These are phyloP conservation scores for Zaprionus ornatus DNA, from an alignment of 1,140 invertebrate species.

Conservation along the genomic window DNA sequence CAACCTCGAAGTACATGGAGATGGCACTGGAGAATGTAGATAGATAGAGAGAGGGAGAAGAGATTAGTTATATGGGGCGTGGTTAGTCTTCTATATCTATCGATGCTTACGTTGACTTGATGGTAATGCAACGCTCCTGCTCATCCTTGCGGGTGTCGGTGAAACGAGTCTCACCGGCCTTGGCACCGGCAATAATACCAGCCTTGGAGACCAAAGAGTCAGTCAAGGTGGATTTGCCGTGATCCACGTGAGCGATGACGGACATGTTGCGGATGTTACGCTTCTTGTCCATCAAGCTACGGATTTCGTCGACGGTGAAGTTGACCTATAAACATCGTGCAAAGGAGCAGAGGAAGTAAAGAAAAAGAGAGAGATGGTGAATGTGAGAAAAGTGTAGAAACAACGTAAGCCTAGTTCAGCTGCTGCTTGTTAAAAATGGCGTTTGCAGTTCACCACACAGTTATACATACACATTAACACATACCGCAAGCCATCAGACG, in stretches of 20 bases:
- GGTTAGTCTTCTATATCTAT: too few species aligned
- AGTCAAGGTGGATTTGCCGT: constrained; percentile 99
- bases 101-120: constrained; percentile 97
- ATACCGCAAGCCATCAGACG: constrained; percentile 21
- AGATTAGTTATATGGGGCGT: neutral
- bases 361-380: constrained; percentile 10
- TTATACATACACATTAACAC: neutral
- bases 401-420: constrained; percentile 9
- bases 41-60: constrained; percentile 26
- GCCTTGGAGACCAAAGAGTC: constrained; percentile 99
- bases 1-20: constrained; percentile 98
- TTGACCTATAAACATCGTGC: constrained; percentile 93
- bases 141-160: constrained; percentile 99
- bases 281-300: constrained; percentile 99
- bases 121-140: constrained; percentile 99
- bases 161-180: constrained; percentile 99
- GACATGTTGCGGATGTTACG: constrained; percentile 99
- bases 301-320: constrained; percentile 99
- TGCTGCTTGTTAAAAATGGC: constrained; percentile 60
- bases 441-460: constrained; percentile 27
- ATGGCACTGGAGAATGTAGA: constrained; percentile 90
- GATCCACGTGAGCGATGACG: constrained; percentile 99
- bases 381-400: constrained; percentile 4
- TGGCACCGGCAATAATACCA: constrained; percentile 99
- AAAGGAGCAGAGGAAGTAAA: neutral